Conservation (phyloP, 2,888 invertebrate species). For the Psylliodes chrysocephalus region DNA sequence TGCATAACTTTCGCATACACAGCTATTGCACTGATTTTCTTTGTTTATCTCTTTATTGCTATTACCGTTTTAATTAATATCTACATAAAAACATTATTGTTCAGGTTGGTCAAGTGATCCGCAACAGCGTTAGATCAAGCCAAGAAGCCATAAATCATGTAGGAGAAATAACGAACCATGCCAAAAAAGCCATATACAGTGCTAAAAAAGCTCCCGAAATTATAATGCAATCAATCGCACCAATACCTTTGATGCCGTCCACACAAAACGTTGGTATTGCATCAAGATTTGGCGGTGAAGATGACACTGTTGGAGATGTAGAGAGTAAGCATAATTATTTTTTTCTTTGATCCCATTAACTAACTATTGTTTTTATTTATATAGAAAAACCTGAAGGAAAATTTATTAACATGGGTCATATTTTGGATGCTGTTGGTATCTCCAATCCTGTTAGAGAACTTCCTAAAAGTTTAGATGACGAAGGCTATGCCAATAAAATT, state of each 20-base stretch:
- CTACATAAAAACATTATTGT: not conserved
- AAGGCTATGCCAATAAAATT: slow-evolving; percentile 8
- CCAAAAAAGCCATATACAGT: slow-evolving; percentile 43
- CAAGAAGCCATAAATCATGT: slow-evolving; percentile 58
- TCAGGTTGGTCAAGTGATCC: slow-evolving; percentile 55
- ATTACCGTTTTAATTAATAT: not conserved
- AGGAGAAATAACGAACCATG: slow-evolving; percentile 57
- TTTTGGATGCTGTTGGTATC: slow-evolving; percentile 59
- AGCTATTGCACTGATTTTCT: too few species aligned
- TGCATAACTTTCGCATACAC: too few species aligned
- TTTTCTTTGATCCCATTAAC: too few species aligned
- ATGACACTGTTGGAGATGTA: slow-evolving; percentile 2
- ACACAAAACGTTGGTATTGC: not conserved
- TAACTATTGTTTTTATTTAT: not conserved
- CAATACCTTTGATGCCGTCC: slow-evolving; percentile 4
- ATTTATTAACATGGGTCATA: slow-evolving; percentile 55
- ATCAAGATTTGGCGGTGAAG: slow-evolving; percentile 21
- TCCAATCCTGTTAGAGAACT: slow-evolving; percentile 51
- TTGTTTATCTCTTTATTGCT: too few species aligned
- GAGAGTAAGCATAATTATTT: too few species aligned
- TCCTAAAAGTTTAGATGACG: not conserved
- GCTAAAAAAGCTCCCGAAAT: slow-evolving; percentile 28
- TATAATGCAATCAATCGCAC: slow-evolving; percentile 9
- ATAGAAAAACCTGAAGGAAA: slow-evolving; percentile 18
- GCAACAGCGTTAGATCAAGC: slow-evolving; percentile 58